phyloP scores from a whole-genome alignment of 2,888 invertebrate genomes.

The Heliconius erato region DNA sequence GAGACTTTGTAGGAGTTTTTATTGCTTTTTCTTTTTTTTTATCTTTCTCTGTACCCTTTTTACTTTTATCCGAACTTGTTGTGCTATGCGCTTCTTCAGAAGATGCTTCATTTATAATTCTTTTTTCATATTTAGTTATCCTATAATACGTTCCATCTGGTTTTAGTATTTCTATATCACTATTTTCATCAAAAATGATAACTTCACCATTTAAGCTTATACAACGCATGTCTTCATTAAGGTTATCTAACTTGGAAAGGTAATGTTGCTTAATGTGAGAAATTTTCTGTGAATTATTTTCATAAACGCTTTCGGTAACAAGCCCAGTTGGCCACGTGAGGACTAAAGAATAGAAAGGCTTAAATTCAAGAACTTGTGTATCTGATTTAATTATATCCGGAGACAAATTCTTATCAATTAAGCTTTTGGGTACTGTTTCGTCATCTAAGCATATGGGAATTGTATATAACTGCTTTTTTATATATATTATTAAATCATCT shows the following conservation, averaged over 20 bases:
- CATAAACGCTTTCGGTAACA: conserved; percentile 74
- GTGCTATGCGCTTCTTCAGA: conserved; percentile 58
- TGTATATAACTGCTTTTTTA: conserved; percentile 68
- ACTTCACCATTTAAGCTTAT: conserved; percentile 78
- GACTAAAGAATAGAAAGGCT: conserved; percentile 67
- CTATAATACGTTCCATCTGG: conserved; percentile 72
- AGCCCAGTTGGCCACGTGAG: conserved; percentile 81
- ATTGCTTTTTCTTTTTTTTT: conserved; percentile 62
- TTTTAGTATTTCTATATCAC: conserved; percentile 68
- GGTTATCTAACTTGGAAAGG: conserved; percentile 53
- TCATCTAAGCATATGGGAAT: conserved; percentile 54
- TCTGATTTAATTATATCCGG: conserved; percentile 49
- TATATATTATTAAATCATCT: conserved; percentile 71
- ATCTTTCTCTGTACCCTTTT: conserved; percentile 65
- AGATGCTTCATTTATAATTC: conserved; percentile 50
- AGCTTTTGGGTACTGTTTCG: conserved; percentile 57
- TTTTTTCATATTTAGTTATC: conserved; percentile 69
- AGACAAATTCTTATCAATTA: conserved; percentile 47
- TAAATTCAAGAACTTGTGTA: conserved; percentile 57
- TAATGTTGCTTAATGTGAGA: conserved; percentile 77
- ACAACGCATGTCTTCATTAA: conserved; percentile 74
- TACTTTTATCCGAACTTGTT: conserved; percentile 63
- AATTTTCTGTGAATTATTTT: conserved; percentile 65
- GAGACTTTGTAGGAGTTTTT: conserved; percentile 63
- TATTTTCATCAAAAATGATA: conserved; percentile 69